Conservation (phyloP, 2,888 invertebrate species). For the Ganaspis brasiliensis region DNA sequence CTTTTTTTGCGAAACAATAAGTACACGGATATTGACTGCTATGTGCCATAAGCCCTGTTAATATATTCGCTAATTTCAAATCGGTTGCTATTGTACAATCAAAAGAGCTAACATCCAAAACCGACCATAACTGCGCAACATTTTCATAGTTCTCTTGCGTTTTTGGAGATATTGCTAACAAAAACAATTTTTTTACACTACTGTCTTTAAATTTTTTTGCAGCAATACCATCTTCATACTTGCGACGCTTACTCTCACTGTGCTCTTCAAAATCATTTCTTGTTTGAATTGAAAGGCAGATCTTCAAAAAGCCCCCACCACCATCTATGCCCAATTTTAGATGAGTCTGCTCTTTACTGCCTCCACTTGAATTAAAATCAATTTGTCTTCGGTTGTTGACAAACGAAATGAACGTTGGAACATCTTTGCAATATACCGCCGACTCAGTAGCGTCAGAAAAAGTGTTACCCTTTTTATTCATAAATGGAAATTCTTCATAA, state of each 20-base stretch:
- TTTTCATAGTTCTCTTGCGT: conserved; percentile 50
- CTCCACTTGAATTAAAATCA: not conserved
- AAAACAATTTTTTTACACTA: conserved; percentile 36
- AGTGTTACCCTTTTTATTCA: conserved; percentile 4
- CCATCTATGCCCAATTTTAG: conserved; percentile 21
- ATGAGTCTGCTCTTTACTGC: not conserved
- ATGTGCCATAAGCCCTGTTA: conserved; percentile 45
- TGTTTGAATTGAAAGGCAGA: conserved; percentile 48
- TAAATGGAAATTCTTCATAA: conserved; percentile 40
- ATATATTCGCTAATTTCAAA: conserved; percentile 48
- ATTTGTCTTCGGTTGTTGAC: conserved; percentile 9
- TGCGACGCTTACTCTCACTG: conserved; percentile 8
- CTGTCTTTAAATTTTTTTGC: conserved; percentile 46
- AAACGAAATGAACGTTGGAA: conserved; percentile 14
- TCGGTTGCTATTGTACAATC: conserved; percentile 40
- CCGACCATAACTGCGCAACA: conserved; percentile 40
- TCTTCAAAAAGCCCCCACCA: conserved; percentile 32
- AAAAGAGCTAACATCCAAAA: conserved; percentile 37
- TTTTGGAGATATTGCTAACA: conserved; percentile 12
- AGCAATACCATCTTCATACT: conserved; percentile 24
- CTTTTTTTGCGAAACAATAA: conserved; percentile 45
- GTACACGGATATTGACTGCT: conserved; percentile 42
- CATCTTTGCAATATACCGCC: conserved; percentile 26
- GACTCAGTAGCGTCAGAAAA: conserved; percentile 28
- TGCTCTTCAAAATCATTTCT: not conserved